Evolutionary conservation across 2,113 vertebrate genomes (phyloP).

Genomic region (Antechinus stuartii): DNA sequence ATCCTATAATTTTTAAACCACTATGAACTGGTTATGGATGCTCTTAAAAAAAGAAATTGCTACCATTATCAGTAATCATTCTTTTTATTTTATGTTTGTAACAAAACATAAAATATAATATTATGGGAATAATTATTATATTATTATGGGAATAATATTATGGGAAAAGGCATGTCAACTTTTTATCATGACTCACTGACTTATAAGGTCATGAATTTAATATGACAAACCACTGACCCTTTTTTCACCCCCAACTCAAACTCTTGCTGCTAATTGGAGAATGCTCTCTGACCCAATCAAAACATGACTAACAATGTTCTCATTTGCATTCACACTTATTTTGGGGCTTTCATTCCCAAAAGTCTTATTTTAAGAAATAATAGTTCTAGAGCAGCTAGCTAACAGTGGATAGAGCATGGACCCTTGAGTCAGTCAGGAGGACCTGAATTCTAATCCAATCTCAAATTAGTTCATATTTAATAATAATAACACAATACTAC

Average conservation of each 20-base stretch:
- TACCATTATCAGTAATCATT: conserved; percentile 31
- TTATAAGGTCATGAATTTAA: background rate
- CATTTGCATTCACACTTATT: background rate
- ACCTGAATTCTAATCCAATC: too few species aligned
- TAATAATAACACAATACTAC: too few species aligned
- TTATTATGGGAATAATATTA: background rate
- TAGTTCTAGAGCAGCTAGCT: background rate
- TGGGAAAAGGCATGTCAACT: background rate
- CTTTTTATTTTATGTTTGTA: conserved; percentile 24
- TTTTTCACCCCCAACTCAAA: background rate
- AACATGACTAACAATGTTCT: background rate
- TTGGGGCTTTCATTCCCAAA: background rate
- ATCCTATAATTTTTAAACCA: background rate
- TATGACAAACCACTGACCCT: background rate
- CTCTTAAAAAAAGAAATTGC: conserved; percentile 13
- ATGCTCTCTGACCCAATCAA: background rate
- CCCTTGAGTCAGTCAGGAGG: too few species aligned
- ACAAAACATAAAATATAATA: background rate
- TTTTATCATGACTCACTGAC: background rate
- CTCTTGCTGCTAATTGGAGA: conserved; percentile 4
- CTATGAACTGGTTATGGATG: background rate
- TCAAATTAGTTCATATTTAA: too few species aligned
- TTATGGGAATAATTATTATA: background rate
- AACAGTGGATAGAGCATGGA: too few species aligned
- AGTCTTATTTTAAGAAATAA: background rate